Conservation (phyloP, 2,888 invertebrate species). For the Leucoptera coffeella region DNA sequence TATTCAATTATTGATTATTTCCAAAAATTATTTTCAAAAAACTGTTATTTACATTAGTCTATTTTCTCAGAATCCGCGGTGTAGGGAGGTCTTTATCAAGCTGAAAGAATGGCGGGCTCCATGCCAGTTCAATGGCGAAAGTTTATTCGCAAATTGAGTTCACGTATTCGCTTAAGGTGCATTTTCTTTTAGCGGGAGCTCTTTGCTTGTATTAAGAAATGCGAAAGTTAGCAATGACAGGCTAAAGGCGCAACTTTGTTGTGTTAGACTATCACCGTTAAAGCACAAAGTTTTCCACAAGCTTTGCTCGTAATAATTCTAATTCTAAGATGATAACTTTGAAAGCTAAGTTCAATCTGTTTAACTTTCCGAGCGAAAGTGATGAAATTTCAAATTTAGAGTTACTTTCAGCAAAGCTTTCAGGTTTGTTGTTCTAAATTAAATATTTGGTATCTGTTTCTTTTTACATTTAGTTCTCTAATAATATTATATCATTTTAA, state of each 20-base stretch:
- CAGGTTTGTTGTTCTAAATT: too few species aligned
- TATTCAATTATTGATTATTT: too few species aligned
- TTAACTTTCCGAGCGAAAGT: too few species aligned
- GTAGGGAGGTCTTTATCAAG: too few species aligned
- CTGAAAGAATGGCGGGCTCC: constrained; percentile 11
- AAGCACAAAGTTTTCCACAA: constrained; percentile 1
- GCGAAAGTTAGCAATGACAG: constrained; percentile 45
- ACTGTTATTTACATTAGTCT: too few species aligned
- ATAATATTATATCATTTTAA: too few species aligned
- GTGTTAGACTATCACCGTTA: constrained; percentile 1
- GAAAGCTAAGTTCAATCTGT: neutral
- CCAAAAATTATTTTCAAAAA: too few species aligned
- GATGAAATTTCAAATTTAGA: too few species aligned
- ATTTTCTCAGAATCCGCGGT: too few species aligned
- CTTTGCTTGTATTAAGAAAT: constrained; percentile 45
- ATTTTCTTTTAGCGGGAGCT: constrained; percentile 41
- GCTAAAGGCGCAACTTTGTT: constrained; percentile 47
- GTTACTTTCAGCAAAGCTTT: too few species aligned
- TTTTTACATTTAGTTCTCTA: too few species aligned
- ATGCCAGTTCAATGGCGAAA: constrained; percentile 33
- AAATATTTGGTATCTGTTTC: too few species aligned
- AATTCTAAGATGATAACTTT: constrained; percentile 2
- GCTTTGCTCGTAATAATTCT: neutral
- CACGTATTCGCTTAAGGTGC: constrained; percentile 49
- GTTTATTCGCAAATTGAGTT: constrained; percentile 50